Conservation (phyloP, 2,888 invertebrate genomes). For the Rotaria magnacalcarata region DNA sequence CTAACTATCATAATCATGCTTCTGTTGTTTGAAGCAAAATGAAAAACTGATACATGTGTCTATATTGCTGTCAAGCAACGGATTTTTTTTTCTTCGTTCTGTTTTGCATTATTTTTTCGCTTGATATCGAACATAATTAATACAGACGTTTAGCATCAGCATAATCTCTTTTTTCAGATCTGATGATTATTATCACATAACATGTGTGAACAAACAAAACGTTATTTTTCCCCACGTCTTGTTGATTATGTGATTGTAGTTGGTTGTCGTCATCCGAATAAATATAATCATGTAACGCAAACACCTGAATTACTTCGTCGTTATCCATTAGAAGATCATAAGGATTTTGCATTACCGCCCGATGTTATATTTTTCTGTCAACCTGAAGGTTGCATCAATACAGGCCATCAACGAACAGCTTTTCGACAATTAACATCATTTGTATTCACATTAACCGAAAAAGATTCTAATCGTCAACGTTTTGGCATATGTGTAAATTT, state of each 20-base stretch:
- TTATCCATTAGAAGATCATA: constrained; percentile 88
- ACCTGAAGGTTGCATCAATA: constrained; percentile 84
- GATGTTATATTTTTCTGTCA: constrained; percentile 99
- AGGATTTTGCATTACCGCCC: constrained; percentile 89
- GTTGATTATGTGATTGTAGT: constrained; percentile 92
- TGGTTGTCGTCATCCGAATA: constrained; percentile 71
- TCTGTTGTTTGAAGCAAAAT: background rate
- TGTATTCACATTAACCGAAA: constrained; percentile 94
- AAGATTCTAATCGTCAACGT: constrained; percentile 75
- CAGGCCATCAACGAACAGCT: constrained; percentile 60
- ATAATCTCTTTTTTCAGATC: background rate
- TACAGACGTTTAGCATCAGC: background rate
- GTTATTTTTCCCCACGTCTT: constrained; percentile 64
- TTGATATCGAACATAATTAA: background rate
- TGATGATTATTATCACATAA: background rate
- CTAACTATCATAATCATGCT: background rate
- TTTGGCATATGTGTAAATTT: constrained; percentile 98
- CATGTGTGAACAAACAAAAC: constrained; percentile 48
- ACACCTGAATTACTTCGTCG: constrained; percentile 83
- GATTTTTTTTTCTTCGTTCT: background rate
- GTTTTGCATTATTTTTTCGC: background rate
- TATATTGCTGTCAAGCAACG: background rate
- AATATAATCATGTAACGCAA: constrained; percentile 64
- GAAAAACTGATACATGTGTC: background rate
- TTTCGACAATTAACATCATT: constrained; percentile 87